Percentiles rank a stretch among this genome's conserved stretches.
phyloP scores from a whole-genome alignment of 2,797 vertebrate species.

The Neomorphus geoffroyi region DNA sequence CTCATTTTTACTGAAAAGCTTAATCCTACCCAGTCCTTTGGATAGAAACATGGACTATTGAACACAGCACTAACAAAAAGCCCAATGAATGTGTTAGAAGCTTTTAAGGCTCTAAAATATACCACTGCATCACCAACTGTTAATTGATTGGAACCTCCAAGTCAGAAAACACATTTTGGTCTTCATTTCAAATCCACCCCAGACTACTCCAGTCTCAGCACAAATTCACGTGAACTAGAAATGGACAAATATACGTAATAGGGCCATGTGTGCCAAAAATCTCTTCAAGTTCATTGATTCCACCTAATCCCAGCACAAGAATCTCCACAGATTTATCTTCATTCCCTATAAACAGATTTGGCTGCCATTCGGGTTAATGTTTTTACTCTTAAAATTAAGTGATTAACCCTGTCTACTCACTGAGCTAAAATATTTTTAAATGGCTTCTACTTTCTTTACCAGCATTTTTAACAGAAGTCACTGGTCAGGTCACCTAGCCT shows the following conservation, averaged over 20 bases:
- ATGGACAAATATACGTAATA: neutral
- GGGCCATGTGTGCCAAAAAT: neutral
- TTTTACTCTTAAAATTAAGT: conserved; percentile 51
- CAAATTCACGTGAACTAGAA: neutral
- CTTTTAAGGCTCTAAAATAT: neutral
- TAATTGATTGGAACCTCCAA: neutral
- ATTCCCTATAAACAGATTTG: neutral
- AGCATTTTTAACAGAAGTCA: neutral
- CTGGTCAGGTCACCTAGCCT: neutral
- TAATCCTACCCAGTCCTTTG: neutral
- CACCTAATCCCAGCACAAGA: neutral
- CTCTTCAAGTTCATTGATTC: neutral
- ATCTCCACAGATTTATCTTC: conserved; percentile 14
- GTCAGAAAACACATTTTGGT: neutral
- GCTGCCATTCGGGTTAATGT: conserved; percentile 19
- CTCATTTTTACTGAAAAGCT: neutral
- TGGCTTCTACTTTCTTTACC: neutral
- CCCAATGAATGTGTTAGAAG: neutral
- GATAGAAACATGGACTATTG: neutral
- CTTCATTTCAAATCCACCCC: neutral
- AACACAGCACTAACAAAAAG: neutral
- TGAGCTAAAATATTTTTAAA: neutral
- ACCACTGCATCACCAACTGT: neutral
- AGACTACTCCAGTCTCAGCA: neutral
- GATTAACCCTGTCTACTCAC: conserved; percentile 8